Evolutionary conservation across 1,140 invertebrate species (phyloP).

Genomic region (Caerostris extrusa): DNA sequence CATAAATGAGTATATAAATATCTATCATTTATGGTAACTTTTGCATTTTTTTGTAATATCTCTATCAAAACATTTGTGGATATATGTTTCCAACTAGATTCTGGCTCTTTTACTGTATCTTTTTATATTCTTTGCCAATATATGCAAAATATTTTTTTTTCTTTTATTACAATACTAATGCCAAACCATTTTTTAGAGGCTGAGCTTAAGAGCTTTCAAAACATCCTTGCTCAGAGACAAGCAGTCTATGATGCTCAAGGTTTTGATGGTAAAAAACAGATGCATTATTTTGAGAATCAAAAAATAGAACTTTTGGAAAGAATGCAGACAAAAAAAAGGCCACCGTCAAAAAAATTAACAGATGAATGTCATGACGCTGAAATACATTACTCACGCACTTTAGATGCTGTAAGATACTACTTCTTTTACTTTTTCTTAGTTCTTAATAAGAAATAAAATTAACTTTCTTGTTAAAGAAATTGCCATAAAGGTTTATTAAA

Average conservation of each 20-base stretch:
- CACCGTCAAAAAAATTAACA: background rate
- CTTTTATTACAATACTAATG: background rate
- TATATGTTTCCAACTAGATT: no score
- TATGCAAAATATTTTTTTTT: no score
- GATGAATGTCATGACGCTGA: conserved; percentile 28
- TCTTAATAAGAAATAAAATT: background rate
- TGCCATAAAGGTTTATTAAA: no score
- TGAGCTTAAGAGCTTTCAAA: background rate
- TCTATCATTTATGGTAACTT: no score
- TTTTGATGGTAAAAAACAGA: conserved; percentile 48
- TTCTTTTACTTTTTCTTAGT: background rate
- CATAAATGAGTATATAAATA: no score
- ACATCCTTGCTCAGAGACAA: background rate
- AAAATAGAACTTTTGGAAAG: conserved; percentile 36
- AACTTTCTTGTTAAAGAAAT: background rate
- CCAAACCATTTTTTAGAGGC: background rate
- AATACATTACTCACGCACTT: background rate
- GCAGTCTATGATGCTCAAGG: conserved; percentile 44
- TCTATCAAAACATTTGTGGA: no score
- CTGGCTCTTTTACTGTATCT: no score
- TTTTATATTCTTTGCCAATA: no score
- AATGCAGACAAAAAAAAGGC: background rate
- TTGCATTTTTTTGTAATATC: no score
- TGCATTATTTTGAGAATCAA: conserved; percentile 31
- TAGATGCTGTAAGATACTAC: conserved; percentile 23